Evolutionary conservation across 2,888 invertebrate genomes (phyloP), one percentile per base, ranked within the genome.

Genomic region (Chromoteleia sp.): DNA sequence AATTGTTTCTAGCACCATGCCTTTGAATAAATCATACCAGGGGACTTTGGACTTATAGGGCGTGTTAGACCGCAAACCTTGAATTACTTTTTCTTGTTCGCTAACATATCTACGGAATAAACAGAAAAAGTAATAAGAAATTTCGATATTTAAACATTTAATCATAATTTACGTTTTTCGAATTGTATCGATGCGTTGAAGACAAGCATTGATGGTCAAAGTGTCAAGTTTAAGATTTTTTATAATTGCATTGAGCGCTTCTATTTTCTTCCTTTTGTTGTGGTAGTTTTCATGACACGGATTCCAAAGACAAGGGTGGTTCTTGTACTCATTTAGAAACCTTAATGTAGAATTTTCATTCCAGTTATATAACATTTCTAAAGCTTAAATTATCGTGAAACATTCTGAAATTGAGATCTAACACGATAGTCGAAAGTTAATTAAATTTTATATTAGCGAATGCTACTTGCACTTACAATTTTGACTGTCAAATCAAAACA

Each of bases 251-350:
- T 68, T 83, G 0, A 88, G 67, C 3, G 87, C 86, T 56, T 83
- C 75, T 15, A 83, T 79, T 59, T 87, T 88, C 14, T 68, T 82
- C 1, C n/a, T 71, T 14, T 84, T 85, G 54, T 88, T 83, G 14
- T 82, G 59, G 54, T 88, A 89, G 19, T 84, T 45, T 30, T 29
- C 65, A 48, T 87, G 68, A 54, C 83, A 82, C 2, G 85, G 87
- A 65, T 89, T 89, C 88, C 89, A 89, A 0, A 89, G 85, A 17
- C 88, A 89, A 5, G 85, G 85, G 41, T 88, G 61, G 15, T 87
- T 85, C 65, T 84, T 84, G 50, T 88, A 89, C 15, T 82, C 84
- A 7, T 68, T 76, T 19, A 88, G 71, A 54, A 89, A 88, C 2
- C 21, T 63, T 3, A 82, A 61, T 1, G 84, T 84, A 2, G 80